These are phyloP conservation scores for Myotis yumanensis DNA, from an alignment of 2,113 vertebrate species.

Conservation along the genomic window DNA sequence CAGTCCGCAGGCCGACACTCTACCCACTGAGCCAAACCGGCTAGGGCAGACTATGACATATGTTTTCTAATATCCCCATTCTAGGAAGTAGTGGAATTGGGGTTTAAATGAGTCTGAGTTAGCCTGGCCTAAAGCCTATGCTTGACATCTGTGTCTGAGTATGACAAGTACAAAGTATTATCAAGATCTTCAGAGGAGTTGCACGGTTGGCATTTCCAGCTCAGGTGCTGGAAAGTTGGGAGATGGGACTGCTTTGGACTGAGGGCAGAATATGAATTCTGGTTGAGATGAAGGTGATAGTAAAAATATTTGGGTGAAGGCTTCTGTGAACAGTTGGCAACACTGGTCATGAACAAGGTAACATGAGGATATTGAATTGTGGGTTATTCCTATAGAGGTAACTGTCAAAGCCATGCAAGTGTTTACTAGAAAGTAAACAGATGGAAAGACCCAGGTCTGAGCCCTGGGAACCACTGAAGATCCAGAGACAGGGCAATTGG, in stretches of 20 bases:
- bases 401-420: not conserved
- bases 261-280: not conserved
- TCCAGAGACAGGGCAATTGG: not conserved
- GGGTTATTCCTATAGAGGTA: not conserved
- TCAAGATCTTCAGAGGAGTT: not conserved
- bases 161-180: not conserved
- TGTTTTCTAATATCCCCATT: not conserved
- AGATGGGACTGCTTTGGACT: conserved; percentile 7
- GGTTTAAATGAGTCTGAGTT: conserved; percentile 19
- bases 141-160: not conserved
- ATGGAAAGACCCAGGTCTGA: conserved; percentile 22
- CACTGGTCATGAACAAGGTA: not conserved
- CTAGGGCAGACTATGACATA: not conserved
- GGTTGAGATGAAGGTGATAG: conserved; percentile 22
- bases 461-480: conserved; percentile 20
- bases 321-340: not conserved
- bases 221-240: not conserved
- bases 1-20: too few species aligned
- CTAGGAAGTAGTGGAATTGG: not conserved
- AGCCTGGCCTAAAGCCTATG: not conserved
- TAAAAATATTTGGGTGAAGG: conserved; percentile 10
- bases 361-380: not conserved
- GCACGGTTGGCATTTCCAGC: not conserved
- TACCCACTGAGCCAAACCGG: too few species aligned
- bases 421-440: conserved; percentile 34